These are phyloP conservation scores for Hemiprocne comata DNA, from an alignment of 2,113 vertebrate species.

Conservation along the genomic window DNA sequence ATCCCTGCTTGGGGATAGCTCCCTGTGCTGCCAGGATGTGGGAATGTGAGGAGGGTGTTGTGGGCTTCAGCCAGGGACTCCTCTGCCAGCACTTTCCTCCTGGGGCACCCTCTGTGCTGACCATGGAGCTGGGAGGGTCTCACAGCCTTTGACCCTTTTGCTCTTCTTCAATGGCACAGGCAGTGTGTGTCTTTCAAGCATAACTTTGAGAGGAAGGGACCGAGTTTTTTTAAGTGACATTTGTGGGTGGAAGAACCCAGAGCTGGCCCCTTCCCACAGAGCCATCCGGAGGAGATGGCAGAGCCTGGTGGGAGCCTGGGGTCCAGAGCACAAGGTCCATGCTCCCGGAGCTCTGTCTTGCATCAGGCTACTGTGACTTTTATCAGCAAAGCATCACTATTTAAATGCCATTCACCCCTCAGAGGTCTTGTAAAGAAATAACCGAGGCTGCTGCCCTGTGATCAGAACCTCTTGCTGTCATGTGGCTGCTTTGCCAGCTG, in stretches of 20 bases:
- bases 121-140: not conserved
- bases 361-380: not conserved
- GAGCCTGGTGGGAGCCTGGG: not conserved
- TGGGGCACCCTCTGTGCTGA: not conserved
- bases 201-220: not conserved
- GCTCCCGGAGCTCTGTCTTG: not conserved
- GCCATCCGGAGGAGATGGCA: not conserved
- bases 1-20: not conserved
- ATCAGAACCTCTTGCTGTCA: not conserved
- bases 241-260: not conserved
- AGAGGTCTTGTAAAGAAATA: not conserved
- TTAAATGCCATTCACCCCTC: not conserved
- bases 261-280: not conserved
- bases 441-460: not conserved
- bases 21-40: not conserved
- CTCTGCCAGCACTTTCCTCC: not conserved
- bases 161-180: not conserved
- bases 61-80: too few relatives aligned
- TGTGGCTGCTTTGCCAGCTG: not conserved
- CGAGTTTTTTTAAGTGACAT: not conserved
- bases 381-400: not conserved
- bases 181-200: not conserved
- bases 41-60: not conserved
- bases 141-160: not conserved
- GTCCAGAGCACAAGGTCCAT: fast-evolving